A percentile compares a stretch with the other conserved stretches of the same genome.
Conservation (phyloP, 2,888 invertebrate genomes). For the Lucinisca nassula region DNA sequence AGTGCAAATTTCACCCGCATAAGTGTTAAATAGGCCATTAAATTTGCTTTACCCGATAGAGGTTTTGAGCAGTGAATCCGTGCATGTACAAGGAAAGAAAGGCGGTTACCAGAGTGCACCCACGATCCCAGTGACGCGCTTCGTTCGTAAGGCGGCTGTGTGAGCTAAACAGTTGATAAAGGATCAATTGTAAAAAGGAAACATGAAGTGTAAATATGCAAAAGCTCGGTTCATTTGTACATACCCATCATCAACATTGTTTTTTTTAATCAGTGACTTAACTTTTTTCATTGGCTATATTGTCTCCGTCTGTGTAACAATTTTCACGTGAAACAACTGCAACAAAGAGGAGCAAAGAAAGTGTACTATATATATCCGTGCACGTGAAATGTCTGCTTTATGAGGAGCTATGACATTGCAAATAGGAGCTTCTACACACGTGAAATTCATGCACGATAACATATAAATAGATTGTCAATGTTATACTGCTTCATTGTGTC, state of each 20-base stretch:
- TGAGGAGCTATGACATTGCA: no score
- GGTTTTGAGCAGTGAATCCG: background rate
- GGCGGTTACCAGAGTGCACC: no score
- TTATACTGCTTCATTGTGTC: background rate
- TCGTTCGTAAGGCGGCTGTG: background rate
- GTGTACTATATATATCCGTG: background rate
- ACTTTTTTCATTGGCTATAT: background rate
- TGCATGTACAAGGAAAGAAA: background rate
- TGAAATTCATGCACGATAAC: no score
- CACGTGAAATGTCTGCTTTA: background rate
- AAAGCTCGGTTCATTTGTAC: background rate
- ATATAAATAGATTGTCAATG: background rate
- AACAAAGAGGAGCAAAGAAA: background rate
- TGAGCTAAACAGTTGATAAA: background rate
- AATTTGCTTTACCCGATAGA: constrained; percentile 27
- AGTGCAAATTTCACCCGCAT: background rate
- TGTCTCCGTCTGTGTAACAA: background rate
- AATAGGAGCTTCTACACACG: no score
- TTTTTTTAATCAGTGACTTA: background rate
- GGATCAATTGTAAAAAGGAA: background rate
- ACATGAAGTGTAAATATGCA: background rate
- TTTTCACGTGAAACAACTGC: background rate
- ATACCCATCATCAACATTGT: background rate
- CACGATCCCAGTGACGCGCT: background rate
- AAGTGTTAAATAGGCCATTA: constrained; percentile 16